Evolutionary conservation across 2,113 vertebrate genomes (phyloP).

Genomic region (Budorcas taxicolor): DNA sequence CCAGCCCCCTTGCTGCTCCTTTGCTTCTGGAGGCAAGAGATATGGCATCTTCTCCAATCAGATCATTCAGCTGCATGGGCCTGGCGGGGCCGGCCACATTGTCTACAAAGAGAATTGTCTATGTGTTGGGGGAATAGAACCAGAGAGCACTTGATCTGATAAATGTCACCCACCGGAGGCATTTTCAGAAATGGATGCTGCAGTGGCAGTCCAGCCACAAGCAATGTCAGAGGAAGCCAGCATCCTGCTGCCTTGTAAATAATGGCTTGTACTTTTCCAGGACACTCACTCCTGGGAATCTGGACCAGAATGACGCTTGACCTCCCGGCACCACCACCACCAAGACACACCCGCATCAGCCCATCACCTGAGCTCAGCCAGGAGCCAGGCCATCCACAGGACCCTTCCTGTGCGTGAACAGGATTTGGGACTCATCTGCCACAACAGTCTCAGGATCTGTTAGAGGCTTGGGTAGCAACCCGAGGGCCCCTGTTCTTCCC

Average conservation of each 20-base stretch:
- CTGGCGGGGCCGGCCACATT: neutral
- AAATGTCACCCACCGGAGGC: constrained; percentile 32
- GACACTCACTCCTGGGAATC: neutral
- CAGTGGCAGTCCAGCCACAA: neutral
- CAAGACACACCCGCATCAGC: fast-evolving
- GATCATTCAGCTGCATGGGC: neutral
- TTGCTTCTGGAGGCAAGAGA: neutral
- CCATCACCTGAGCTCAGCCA: neutral
- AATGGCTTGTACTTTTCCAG: neutral
- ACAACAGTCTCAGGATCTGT: neutral
- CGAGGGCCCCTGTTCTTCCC: neutral
- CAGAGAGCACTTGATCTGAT: constrained; percentile 41
- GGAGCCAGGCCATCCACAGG: neutral
- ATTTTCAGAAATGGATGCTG: neutral
- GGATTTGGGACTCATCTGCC: neutral
- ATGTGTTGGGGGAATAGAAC: neutral
- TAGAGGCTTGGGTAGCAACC: neutral
- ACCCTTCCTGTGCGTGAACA: neutral
- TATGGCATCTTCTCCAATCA: neutral
- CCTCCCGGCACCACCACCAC: neutral
- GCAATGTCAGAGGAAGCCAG: neutral
- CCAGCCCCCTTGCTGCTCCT: neutral
- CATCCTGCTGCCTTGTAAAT: neutral
- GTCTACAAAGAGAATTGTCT: constrained; percentile 16
- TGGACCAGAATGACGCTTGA: neutral